phyloP scores from a whole-genome alignment of 2,888 invertebrate species.

The Yponomeuta malinellus region DNA sequence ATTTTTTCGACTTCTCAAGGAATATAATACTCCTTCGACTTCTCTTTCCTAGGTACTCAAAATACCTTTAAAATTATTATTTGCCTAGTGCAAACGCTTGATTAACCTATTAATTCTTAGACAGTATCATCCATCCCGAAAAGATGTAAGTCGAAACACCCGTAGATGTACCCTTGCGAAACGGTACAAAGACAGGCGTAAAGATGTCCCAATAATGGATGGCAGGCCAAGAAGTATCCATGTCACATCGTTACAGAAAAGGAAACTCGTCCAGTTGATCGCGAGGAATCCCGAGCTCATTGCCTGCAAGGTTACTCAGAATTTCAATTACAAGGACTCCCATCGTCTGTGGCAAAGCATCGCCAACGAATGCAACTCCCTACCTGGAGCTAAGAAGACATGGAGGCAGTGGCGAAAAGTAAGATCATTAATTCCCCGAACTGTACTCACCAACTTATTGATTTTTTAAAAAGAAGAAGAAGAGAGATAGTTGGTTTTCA shows the following conservation, averaged over 20 bases:
- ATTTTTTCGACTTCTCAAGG: too few relatives aligned
- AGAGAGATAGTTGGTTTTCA: too few relatives aligned
- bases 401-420: constrained; percentile 69
- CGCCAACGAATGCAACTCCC: constrained; percentile 54
- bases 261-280: constrained; percentile 54
- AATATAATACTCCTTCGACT: too few relatives aligned
- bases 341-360: constrained; percentile 56
- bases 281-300: constrained; percentile 55
- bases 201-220: constrained; percentile 9
- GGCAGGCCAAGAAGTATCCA: constrained; percentile 45
- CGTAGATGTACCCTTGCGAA: neutral
- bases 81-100: too few relatives aligned
- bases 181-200: neutral
- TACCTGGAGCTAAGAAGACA: constrained; percentile 59
- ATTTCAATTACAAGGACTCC: constrained; percentile 49
- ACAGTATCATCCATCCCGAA: neutral
- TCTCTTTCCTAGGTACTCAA: too few relatives aligned
- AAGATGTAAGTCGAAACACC: neutral
- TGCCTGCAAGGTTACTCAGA: constrained; percentile 47
- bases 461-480: neutral
- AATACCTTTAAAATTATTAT: too few relatives aligned
- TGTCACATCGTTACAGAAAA: constrained; percentile 52
- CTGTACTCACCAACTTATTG: neutral
- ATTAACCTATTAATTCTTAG: neutral
- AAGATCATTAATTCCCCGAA: constrained; percentile 17